Evolutionary conservation across 2,797 vertebrate genomes (phyloP).

Genomic region (Crenichthys baileyi): DNA sequence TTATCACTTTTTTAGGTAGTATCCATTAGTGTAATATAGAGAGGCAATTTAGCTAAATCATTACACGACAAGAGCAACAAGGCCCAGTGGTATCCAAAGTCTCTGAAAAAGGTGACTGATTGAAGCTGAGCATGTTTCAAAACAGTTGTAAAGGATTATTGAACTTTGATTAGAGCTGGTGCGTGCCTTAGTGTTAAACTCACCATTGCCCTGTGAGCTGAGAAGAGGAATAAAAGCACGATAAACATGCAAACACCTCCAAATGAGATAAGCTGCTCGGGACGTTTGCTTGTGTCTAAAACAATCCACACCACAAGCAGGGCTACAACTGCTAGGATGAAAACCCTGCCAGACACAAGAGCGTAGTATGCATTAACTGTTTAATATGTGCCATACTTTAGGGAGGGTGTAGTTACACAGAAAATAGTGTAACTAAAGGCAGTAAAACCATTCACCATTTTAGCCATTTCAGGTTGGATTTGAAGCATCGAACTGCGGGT

Average conservation of each 20-base stretch:
- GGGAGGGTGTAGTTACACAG: neutral
- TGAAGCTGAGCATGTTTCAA: constrained; percentile 15
- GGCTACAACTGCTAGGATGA: constrained; percentile 73
- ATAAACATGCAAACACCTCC: constrained; percentile 87
- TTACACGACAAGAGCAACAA: constrained; percentile 37
- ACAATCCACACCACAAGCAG: constrained; percentile 86
- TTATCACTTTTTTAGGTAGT: constrained; percentile 5
- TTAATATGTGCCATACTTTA: neutral
- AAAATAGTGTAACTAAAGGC: neutral
- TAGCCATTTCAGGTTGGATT: constrained; percentile 82
- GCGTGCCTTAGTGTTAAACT: constrained; percentile 48
- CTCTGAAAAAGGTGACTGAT: constrained; percentile 58
- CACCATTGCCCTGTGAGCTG: constrained; percentile 87
- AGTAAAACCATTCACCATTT: constrained; percentile 85
- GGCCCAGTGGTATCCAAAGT: constrained; percentile 60
- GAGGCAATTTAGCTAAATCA: constrained; percentile 39
- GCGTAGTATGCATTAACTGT: neutral
- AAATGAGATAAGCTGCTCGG: constrained; percentile 90
- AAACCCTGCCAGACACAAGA: constrained; percentile 78
- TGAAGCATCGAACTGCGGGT: constrained; percentile 69
- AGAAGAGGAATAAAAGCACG: constrained; percentile 83
- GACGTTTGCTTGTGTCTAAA: constrained; percentile 84
- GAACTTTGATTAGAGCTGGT: neutral
- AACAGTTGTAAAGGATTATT: constrained; percentile 7
- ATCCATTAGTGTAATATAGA: constrained; percentile 36